Percentiles rank a stretch among this genome's conserved stretches.
These are phyloP conservation scores for Arenaria interpres DNA, from an alignment of 2,113 vertebrate genomes.

Conservation along the genomic window DNA sequence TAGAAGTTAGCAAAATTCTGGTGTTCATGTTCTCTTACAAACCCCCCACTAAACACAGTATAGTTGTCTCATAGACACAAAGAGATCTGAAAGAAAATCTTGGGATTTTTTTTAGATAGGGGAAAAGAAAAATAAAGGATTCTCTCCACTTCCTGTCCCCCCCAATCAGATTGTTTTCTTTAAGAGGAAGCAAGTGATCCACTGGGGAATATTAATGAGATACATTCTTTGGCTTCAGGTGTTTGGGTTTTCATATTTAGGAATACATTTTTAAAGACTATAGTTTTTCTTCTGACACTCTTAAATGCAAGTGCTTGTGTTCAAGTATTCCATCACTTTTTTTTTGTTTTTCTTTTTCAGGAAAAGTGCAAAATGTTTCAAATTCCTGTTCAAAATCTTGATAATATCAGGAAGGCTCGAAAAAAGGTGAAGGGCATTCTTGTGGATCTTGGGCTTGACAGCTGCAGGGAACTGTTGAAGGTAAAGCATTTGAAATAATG, in stretches of 20 bases:
- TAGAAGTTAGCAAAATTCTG: not conserved
- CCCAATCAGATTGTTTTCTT: not conserved
- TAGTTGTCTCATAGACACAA: not conserved
- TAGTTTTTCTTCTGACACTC: not conserved
- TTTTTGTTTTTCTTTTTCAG: slow-evolving; percentile 56
- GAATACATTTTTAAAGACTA: not conserved
- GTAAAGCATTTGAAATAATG: slow-evolving; percentile 64
- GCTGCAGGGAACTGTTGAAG: slow-evolving; percentile 82
- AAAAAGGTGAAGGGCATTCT: slow-evolving; percentile 88
- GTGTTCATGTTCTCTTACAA: not conserved
- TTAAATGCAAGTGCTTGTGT: not conserved
- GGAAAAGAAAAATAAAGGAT: not conserved
- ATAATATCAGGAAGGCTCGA: slow-evolving; percentile 85
- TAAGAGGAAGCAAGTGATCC: not conserved
- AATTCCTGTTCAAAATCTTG: slow-evolving; percentile 87
- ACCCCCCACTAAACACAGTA: not conserved
- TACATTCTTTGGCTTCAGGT: not conserved
- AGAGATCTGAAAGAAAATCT: not conserved
- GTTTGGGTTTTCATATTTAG: not conserved
- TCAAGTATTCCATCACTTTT: not conserved
- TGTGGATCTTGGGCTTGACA: slow-evolving; percentile 84
- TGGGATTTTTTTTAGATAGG: not conserved
- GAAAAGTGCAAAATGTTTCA: slow-evolving; percentile 86
- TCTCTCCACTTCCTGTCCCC: rapidly evolving
- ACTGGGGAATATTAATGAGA: not conserved